These are phyloP conservation scores for Rhinolophus sinicus DNA, from an alignment of 2,113 vertebrate genomes.

Conservation along the genomic window DNA sequence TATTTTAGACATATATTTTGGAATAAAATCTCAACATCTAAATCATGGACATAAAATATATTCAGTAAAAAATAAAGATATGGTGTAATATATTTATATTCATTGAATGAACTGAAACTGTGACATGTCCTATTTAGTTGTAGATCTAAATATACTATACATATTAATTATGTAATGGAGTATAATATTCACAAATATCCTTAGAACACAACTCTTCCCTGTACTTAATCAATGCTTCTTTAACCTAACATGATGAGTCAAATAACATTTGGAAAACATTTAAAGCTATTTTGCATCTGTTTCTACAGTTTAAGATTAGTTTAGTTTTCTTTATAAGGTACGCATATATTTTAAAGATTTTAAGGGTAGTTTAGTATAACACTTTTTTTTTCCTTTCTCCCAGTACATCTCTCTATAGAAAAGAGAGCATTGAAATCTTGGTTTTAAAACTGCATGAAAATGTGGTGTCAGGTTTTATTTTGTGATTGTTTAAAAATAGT, in stretches of 20 bases:
- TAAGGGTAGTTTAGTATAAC: background rate
- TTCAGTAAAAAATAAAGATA: slow-evolving; percentile 14
- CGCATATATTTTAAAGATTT: background rate
- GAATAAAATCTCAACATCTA: background rate
- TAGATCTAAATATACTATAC: background rate
- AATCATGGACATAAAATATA: background rate
- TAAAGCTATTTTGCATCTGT: background rate
- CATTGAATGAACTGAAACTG: background rate
- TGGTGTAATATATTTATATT: background rate
- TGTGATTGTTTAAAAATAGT: slow-evolving; percentile 24
- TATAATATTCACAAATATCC: background rate
- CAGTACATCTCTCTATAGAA: background rate
- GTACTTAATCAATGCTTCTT: background rate
- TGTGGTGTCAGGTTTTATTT: background rate
- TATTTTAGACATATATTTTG: slow-evolving; percentile 3
- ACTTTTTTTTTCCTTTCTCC: background rate
- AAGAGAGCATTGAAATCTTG: background rate
- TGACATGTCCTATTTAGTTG: background rate
- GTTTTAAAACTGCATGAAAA: background rate
- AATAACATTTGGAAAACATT: slow-evolving; percentile 31
- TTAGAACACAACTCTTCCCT: background rate
- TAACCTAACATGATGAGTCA: background rate
- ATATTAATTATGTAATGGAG: background rate
- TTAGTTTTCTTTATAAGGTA: background rate
- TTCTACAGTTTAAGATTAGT: slow-evolving; percentile 3